Percentiles rank a stretch among this genome's conserved stretches.
Conservation (phyloP, 2,888 invertebrate genomes). For the Aquatica leii region DNA sequence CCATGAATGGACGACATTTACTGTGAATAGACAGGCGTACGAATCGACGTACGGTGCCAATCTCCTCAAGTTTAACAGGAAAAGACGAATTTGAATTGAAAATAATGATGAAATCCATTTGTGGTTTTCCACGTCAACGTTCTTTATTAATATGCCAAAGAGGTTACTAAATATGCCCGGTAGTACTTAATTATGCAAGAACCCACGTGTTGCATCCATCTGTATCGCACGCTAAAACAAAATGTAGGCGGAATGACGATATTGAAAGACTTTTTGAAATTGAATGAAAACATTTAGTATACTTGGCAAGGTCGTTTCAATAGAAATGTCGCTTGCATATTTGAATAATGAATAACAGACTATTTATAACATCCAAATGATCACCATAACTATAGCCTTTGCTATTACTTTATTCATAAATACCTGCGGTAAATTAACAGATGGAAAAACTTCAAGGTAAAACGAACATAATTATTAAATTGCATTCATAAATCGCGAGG, state of each 20-base stretch:
- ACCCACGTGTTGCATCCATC: constrained; percentile 11
- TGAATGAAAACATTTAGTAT: constrained; percentile 28
- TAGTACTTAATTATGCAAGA: constrained; percentile 25
- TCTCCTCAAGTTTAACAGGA: too few relatives aligned
- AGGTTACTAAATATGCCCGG: constrained; percentile 23
- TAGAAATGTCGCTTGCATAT: constrained; percentile 45
- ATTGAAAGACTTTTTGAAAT: constrained; percentile 16
- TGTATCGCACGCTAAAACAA: background rate
- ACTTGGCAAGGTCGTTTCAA: constrained; percentile 44
- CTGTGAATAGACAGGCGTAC: constrained; percentile 32
- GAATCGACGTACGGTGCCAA: constrained; percentile 16
- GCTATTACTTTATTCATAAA: background rate
- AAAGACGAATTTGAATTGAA: background rate
- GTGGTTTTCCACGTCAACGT: constrained; percentile 15
- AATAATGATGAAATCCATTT: background rate
- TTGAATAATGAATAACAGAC: constrained; percentile 29
- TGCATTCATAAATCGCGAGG: background rate
- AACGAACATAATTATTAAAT: background rate
- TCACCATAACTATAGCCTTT: background rate
- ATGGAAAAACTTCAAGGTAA: constrained; percentile 3
- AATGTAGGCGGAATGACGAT: constrained; percentile 5
- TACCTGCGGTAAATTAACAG: constrained; percentile 5
- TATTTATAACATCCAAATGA: constrained; percentile 21
- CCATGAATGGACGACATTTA: constrained; percentile 45
- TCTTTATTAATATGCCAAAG: constrained; percentile 20